Conservation (phyloP, 2,888 invertebrate genomes). For the Habroteleia sp. region DNA sequence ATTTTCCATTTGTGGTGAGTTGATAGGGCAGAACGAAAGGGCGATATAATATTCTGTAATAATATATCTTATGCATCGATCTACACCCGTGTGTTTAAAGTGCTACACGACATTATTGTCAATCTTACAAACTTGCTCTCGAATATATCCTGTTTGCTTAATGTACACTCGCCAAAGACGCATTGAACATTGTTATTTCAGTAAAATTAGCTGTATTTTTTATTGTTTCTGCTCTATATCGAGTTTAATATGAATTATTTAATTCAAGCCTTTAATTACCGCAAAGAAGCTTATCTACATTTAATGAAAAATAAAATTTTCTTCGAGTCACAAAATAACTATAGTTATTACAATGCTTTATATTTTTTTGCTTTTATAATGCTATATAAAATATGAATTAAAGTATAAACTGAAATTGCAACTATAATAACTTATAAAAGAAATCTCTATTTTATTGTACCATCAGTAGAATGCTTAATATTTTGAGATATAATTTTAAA, state of each 20-base stretch:
- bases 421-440: too few species aligned
- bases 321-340: too few species aligned
- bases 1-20: slow-evolving; percentile 9
- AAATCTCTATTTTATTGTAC: too few species aligned
- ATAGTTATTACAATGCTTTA: too few species aligned
- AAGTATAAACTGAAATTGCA: too few species aligned
- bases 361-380: too few species aligned
- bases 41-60: slow-evolving; percentile 39
- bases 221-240: slow-evolving; percentile 1
- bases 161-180: slow-evolving; percentile 7
- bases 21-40: slow-evolving; percentile 25
- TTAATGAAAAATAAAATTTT: too few species aligned
- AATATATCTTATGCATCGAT: slow-evolving; percentile 40
- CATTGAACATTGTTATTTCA: slow-evolving; percentile 16
- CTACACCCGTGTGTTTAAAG: slow-evolving; percentile 18
- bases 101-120: slow-evolving; percentile 38
- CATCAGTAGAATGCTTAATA: too few species aligned
- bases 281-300: too few species aligned
- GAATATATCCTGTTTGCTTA: slow-evolving; percentile 34
- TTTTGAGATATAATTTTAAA: too few species aligned
- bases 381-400: too few species aligned
- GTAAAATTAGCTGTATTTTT: slow-evolving; percentile 3
- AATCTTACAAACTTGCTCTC: slow-evolving; percentile 43
- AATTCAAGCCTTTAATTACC: too few species aligned
- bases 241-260: slow-evolving; percentile 20